Conservation (phyloP, 2,888 invertebrate species). For the Keiferia lycopersicella region DNA sequence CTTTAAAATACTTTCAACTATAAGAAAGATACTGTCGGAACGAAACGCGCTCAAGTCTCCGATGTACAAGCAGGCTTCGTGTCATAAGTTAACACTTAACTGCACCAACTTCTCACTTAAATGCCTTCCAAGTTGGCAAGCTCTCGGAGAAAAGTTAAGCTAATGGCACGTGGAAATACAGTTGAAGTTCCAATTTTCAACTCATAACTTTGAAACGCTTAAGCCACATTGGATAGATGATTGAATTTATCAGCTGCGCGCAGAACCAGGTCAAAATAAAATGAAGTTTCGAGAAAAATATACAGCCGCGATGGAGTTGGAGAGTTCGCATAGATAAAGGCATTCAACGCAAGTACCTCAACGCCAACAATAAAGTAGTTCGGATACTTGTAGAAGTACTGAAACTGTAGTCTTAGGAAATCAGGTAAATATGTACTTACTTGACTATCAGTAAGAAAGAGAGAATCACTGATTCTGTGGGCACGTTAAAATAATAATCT, state of each 20-base stretch:
- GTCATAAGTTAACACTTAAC: constrained; percentile 34
- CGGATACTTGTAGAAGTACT: not conserved
- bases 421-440: too few relatives aligned
- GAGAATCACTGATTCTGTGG: too few relatives aligned
- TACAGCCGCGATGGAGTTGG: not conserved
- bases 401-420: not conserved
- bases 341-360: not conserved
- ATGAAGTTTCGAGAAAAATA: not conserved
- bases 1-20: not conserved
- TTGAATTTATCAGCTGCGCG: constrained; percentile 15
- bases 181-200: constrained; percentile 28
- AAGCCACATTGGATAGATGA: constrained; percentile 15
- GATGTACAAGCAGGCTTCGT: constrained; percentile 11
- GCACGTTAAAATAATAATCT: too few relatives aligned
- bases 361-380: too few relatives aligned
- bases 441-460: too few relatives aligned
- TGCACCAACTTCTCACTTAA: constrained; percentile 55
- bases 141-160: constrained; percentile 30
- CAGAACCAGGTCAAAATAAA: not conserved
- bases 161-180: constrained; percentile 32
- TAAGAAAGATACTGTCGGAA: constrained; percentile 14
- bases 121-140: constrained; percentile 55
- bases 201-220: constrained; percentile 28
- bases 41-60: not conserved
- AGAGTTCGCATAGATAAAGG: not conserved